Conservation (phyloP, 2,113 vertebrate species). For the Proterorhinus semilunaris region DNA sequence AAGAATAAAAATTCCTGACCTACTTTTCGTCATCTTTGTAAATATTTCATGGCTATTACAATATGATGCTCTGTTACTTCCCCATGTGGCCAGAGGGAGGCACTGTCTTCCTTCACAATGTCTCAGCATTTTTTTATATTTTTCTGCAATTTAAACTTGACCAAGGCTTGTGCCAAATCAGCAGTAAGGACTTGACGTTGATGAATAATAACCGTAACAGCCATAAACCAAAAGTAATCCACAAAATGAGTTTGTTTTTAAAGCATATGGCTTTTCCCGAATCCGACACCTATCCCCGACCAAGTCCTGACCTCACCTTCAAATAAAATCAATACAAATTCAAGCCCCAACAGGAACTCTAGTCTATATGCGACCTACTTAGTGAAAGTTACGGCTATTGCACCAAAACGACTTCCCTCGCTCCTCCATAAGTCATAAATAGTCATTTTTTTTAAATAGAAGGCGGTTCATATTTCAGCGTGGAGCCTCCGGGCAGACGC, state of each 20-base stretch:
- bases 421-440: slow-evolving; percentile 58
- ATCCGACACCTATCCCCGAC: too few species aligned
- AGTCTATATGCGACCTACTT: slow-evolving; percentile 60
- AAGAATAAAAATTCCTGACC: not conserved
- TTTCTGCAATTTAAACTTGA: too few species aligned
- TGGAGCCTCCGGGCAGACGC: slow-evolving; percentile 56
- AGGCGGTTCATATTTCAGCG: slow-evolving; percentile 48
- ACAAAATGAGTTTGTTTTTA: too few species aligned
- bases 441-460: not conserved
- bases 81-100: slow-evolving; percentile 42
- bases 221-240: too few species aligned
- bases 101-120: slow-evolving; percentile 40
- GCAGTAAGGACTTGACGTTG: too few species aligned
- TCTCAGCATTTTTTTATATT: too few species aligned
- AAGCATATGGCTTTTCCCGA: too few species aligned
- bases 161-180: too few species aligned
- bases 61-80: not conserved
- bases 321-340: not conserved
- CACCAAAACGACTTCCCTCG: slow-evolving; percentile 61
- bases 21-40: not conserved
- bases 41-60: not conserved
- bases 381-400: slow-evolving; percentile 32
- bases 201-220: too few species aligned
- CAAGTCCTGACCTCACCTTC: too few species aligned
- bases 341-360: not conserved